phyloP scores from a whole-genome alignment of 2,797 vertebrate species.

The Squalus acanthias region DNA sequence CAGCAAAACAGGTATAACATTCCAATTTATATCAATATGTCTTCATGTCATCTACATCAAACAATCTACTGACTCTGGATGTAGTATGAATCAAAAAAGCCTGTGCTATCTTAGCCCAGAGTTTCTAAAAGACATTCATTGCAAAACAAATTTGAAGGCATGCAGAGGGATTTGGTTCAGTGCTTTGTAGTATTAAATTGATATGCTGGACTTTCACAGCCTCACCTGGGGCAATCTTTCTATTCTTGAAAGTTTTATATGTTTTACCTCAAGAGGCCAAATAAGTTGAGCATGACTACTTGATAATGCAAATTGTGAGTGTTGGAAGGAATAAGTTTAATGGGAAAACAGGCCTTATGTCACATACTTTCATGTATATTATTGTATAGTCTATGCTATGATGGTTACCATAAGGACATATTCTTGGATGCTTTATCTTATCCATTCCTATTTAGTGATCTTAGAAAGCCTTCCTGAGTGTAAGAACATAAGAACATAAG shows the following conservation, averaged over 20 bases:
- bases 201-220: background rate
- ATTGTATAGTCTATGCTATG: background rate
- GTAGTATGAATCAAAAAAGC: background rate
- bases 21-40: background rate
- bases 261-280: background rate
- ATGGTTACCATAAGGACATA: background rate
- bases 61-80: background rate
- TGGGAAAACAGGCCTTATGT: background rate
- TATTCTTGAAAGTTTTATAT: background rate
- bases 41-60: background rate
- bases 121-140: background rate
- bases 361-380: background rate
- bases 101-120: background rate
- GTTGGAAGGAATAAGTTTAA: background rate
- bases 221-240: background rate
- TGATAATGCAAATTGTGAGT: background rate
- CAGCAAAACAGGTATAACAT: background rate
- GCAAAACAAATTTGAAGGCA: background rate
- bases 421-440: background rate
- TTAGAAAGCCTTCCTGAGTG: background rate
- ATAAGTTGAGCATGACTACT: background rate
- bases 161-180: background rate
- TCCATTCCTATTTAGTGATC: background rate
- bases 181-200: background rate
- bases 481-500: background rate